These are phyloP conservation scores for Plecturocebus donacophilus DNA, from an alignment of 2,113 vertebrate species.

Conservation along the genomic window DNA sequence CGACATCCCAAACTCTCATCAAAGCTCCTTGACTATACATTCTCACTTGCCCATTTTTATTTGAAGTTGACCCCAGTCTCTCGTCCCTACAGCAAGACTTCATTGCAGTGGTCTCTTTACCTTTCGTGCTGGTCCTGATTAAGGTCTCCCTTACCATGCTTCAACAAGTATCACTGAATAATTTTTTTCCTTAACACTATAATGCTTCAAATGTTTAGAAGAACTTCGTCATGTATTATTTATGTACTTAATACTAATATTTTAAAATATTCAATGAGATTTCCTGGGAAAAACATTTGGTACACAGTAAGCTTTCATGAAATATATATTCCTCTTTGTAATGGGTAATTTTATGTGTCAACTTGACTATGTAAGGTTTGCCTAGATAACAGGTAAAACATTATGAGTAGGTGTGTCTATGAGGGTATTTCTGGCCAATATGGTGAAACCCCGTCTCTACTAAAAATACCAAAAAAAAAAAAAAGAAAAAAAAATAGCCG, in stretches of 20 bases:
- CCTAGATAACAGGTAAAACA: background rate
- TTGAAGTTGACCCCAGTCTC: background rate
- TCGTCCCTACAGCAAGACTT: background rate
- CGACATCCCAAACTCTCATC: too few relatives aligned
- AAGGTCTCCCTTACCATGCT: background rate
- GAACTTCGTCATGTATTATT: background rate
- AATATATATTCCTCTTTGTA: background rate
- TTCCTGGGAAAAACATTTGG: background rate
- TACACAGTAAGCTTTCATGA: background rate
- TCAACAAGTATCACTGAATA: background rate
- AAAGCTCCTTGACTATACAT: background rate
- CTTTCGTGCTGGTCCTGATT: background rate
- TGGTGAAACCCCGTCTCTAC: too few relatives aligned
- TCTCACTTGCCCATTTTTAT: background rate
- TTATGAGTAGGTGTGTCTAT: background rate
- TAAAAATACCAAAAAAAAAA: too few relatives aligned
- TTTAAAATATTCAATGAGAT: constrained; percentile 20
- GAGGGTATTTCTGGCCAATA: background rate
- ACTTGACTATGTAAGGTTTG: background rate
- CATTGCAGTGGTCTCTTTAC: too few relatives aligned
- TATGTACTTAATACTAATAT: background rate
- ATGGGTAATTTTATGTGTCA: background rate
- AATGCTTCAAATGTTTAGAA: background rate
- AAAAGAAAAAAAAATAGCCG: too few relatives aligned
- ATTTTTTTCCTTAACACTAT: background rate